Percentiles rank a stretch among this genome's conserved stretches.
phyloP scores from a whole-genome alignment of 2,888 invertebrate species.

The Poecilobothrus nobilitatus region DNA sequence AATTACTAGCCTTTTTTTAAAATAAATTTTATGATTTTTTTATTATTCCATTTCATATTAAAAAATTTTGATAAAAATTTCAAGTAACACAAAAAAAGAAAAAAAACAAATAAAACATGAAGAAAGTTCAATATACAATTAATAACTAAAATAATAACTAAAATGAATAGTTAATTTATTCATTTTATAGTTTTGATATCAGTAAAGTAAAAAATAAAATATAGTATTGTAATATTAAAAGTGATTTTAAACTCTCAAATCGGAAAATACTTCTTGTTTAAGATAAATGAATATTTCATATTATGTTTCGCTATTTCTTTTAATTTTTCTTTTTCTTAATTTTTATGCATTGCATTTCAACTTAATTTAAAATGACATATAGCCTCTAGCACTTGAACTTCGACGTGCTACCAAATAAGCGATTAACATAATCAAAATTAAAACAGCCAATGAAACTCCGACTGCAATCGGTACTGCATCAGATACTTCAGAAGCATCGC shows the following conservation, averaged over 20 bases:
- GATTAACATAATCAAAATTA: conserved; percentile 83
- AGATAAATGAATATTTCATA: too few species aligned
- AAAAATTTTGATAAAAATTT: neutral
- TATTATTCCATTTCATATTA: neutral
- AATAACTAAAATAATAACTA: neutral
- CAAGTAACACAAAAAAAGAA: neutral
- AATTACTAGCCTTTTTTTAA: neutral
- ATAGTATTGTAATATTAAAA: neutral
- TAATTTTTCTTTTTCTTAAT: too few species aligned
- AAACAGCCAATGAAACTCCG: conserved; percentile 81
- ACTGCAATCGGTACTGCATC: conserved; percentile 97
- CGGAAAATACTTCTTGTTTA: neutral
- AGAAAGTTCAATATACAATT: neutral
- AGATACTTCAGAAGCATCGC: conserved; percentile 61
- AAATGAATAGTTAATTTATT: too few species aligned
- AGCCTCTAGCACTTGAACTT: conserved; percentile 72
- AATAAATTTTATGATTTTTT: neutral
- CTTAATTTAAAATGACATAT: conserved; percentile 68
- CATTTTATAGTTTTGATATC: neutral
- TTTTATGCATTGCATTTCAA: neutral
- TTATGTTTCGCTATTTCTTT: too few species aligned
- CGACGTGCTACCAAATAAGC: conserved; percentile 89
- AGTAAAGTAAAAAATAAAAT: neutral
- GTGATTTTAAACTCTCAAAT: neutral
- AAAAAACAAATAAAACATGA: neutral